Evolutionary conservation across 2,113 vertebrate genomes (phyloP), one percentile per base, ranked within the genome.

Genomic region (Ploceus nigricollis): DNA sequence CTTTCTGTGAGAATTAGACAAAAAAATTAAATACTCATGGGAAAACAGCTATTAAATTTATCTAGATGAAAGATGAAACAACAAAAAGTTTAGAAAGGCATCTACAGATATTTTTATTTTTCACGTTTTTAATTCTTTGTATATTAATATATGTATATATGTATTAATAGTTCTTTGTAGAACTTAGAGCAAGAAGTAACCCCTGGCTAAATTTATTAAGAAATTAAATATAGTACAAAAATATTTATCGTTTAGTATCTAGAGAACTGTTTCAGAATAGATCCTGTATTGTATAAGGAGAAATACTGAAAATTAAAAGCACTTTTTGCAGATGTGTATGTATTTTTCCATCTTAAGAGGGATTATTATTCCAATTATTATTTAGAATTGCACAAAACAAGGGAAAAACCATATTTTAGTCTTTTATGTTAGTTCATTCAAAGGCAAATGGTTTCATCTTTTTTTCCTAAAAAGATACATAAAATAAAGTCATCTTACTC

Each of bases 1-100:
- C 1, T 48, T 77, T 57, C 25, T 35, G 24, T 45, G 16, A 53
- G 28, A 69, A 44, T 60, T 73, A 53, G 19, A 33, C 19, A 40
- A 39, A 31, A 23, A 80, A 89, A 69, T 30, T 1, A 35, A 71
- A 80, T 25, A 33, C 1, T 51, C 13, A 33, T 68, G 17, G 17
- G 24, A 54, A 82, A 89, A 63, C 2, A 68, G 12, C 8, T 64
- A 58, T 50, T 63, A 82, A 66, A 53, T 63, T 87, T 82, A 3
- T 40, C 8, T 75, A n/a, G 24, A 42, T 39, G 8, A 83, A 88
- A 90, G 14, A n/a, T 17, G 25, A 84, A 93, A 53, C 4, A 47
- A 15, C 19, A 78, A 48, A 28, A 53, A 0, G 0, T 61, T 70
- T 78, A 61, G 51, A 54, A 75, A 70, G 1, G 0, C 3, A 66